Percentiles rank a stretch among this genome's conserved stretches.
These are phyloP conservation scores for Plagodis dolabraria DNA, from an alignment of 2,888 invertebrate genomes.

Conservation along the genomic window DNA sequence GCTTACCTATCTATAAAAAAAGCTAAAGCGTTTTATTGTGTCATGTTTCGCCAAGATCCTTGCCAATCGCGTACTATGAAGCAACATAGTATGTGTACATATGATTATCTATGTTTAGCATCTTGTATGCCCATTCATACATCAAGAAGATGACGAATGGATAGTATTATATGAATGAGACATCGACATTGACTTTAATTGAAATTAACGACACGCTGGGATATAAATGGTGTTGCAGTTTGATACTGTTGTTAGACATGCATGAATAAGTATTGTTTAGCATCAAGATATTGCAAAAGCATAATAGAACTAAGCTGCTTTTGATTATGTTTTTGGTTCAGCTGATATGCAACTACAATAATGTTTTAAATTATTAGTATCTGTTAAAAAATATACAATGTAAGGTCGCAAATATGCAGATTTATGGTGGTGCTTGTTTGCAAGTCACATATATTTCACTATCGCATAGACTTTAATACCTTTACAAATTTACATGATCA, in stretches of 20 bases:
- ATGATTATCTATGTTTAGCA: slow-evolving; percentile 7
- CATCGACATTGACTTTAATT: slow-evolving; percentile 24
- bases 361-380: no score
- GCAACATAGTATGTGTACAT: slow-evolving; percentile 5
- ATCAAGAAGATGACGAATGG: slow-evolving; percentile 25
- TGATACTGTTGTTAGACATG: background rate
- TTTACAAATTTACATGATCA: no score
- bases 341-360: no score
- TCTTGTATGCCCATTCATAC: slow-evolving; percentile 20
- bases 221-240: slow-evolving; percentile 5
- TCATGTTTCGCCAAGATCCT: no score
- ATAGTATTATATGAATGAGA: slow-evolving; percentile 11
- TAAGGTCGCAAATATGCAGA: no score
- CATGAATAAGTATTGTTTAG: slow-evolving; percentile 4
- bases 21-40: no score
- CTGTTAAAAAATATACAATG: no score
- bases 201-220: slow-evolving; percentile 15
- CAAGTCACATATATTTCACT: no score
- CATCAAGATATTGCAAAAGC: slow-evolving; percentile 1
- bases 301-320: background rate
- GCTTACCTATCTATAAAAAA: no score
- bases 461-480: no score
- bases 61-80: background rate
- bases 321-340: no score
- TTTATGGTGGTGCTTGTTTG: no score